Evolutionary conservation across 2,888 invertebrate species (phyloP), one percentile per base, ranked within the genome.

Genomic region (Didymodactylos carnosus): DNA sequence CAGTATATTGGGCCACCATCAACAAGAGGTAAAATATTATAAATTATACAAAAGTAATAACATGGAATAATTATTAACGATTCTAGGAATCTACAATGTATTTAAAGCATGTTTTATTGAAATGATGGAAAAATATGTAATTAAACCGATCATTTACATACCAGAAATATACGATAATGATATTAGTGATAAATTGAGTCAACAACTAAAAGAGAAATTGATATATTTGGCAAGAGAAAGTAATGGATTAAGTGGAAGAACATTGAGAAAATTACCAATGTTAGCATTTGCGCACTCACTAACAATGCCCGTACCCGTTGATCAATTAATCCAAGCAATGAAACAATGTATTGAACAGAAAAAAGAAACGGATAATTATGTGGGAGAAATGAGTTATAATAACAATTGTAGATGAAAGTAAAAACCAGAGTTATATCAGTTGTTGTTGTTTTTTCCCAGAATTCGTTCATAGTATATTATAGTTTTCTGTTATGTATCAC

Each of bases 191-290:
- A n/a, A 1, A 25, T 29, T 19, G 27, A 5, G 25, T 0, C 14
- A 39, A 27, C 29, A 72, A 35, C 7, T 78, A 86, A 87, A 82
- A 90, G 91, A 79, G 75, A 78, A 69, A 27, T 29, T 53, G 29
- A 71, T 35, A 8, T 19, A 35, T 39, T 35, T 40, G 25, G 29
- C 40, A 4, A 39, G 53, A 25, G 1, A 10, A 19, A 62, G 62
- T 35, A 19, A 62, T 19, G 62, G 62, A 8, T 14, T 93, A 70
- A 94, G 93, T 83, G 94, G 92, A 0, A 87, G 94, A 76, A 87
- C 89, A 11, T 85, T 94, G 76, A 87, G 93, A 62, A 93, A 94
- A 83, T 85, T 94, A 77, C 94, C 94, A 0, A 90, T 94, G 80
- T 83, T 94, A 77, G 90, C 93, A 35, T 62, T 62, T 35, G 29